These are phyloP conservation scores for Chelonus formosanus DNA, from an alignment of 2,888 invertebrate genomes.

Conservation along the genomic window DNA sequence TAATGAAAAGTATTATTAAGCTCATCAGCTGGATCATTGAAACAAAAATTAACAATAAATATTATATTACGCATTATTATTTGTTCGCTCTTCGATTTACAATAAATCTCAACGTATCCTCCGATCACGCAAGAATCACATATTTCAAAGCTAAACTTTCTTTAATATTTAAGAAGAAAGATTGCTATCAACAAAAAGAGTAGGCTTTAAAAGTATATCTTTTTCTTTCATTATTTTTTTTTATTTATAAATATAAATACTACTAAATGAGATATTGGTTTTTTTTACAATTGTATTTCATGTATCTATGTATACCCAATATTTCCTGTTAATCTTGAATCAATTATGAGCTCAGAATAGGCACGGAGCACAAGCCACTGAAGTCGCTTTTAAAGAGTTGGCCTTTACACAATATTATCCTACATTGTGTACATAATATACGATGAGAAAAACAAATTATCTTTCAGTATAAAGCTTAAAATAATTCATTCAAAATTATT, in stretches of 20 bases:
- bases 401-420: not conserved
- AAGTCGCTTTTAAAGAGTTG: not conserved
- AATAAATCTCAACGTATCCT: not conserved
- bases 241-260: not conserved
- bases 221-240: not conserved
- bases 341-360: too few relatives aligned
- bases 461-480: not conserved
- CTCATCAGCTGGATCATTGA: too few relatives aligned
- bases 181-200: not conserved
- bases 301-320: too few relatives aligned
- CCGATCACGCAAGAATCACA: conserved; percentile 8
- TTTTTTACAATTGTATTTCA: too few relatives aligned
- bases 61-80: conserved; percentile 6
- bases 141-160: not conserved
- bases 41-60: conserved; percentile 9
- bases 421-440: too few relatives aligned
- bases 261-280: too few relatives aligned
- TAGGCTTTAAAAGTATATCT: not conserved
- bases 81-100: not conserved
- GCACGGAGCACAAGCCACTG: conserved; percentile 6
- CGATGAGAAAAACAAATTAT: too few relatives aligned
- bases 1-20: conserved; percentile 9
- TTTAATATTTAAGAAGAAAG: not conserved
- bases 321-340: too few relatives aligned
- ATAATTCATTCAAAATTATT: not conserved